Evolutionary conservation across 2,113 vertebrate species (phyloP), one percentile per base, ranked within the genome.

Genomic region (Pluvialis apricaria): DNA sequence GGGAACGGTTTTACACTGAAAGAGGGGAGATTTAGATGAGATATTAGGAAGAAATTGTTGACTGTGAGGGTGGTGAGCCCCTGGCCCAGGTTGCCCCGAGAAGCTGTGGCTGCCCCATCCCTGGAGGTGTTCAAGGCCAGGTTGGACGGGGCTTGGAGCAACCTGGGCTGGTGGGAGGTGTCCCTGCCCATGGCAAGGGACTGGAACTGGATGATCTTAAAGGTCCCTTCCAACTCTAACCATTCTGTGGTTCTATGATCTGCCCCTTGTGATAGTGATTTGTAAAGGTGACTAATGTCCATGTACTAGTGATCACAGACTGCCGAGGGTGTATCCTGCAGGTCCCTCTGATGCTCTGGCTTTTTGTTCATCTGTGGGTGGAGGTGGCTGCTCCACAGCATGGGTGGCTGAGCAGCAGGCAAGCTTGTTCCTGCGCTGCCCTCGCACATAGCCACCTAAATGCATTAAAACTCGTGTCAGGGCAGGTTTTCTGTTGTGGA

Each of bases 381-480:
- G 60, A 31, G 29, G 34, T 69, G 32, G n/a, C 49, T 47, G 19
- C 52, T 60, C 45, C 44, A 21, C 44, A 60, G 31, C 40, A 19
- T 20, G 28, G 16, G 29, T 52, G 18, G 40, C 47, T 70, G 44
- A n/a, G 49, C 28, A 34, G 64, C 13, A 51, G 9, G 8, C 0
- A 3, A 60, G 31, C 47, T 47, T 49, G 6, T 28, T 77, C 26
- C 21, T 81, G 40, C 25, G 0, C 20, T 68, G 26, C 40, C 11
- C 2, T 61, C 0, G 1, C 38, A 18, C 6, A 0, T 6, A 42
- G 24, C 36, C 31, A 6, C 71, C 77, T 55, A 26, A n/a, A 32
- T 51, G 18, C 22, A 7, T 29, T 38, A 34, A 49, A 69, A 36
- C 49, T 62, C 18, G 0, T 42, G 42, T 32, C 4, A 8, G 52